A percentile compares a stretch with the other conserved stretches of the same genome.
These are phyloP conservation scores for Druon quercuslanigerum DNA, from an alignment of 1,140 invertebrate species.

Conservation along the genomic window DNA sequence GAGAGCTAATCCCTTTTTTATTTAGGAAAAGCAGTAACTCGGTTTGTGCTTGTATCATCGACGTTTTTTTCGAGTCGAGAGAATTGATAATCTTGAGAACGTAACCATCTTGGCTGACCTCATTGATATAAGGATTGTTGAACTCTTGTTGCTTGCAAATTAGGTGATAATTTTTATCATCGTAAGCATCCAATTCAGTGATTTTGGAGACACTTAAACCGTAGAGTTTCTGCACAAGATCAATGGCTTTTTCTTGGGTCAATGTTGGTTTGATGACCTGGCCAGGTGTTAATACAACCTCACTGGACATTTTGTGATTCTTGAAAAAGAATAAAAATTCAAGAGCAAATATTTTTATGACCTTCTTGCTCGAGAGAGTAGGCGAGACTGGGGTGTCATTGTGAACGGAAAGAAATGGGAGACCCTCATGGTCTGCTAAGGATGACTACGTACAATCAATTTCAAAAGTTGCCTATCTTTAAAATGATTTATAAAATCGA, in stretches of 20 bases:
- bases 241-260: slow-evolving; percentile 74
- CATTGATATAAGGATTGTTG: slow-evolving; percentile 78
- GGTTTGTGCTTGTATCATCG: slow-evolving; percentile 83
- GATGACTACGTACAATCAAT: too few relatives aligned
- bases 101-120: slow-evolving; percentile 79
- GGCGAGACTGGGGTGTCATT: too few relatives aligned
- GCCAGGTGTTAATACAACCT: slow-evolving; percentile 70
- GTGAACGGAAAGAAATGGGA: too few relatives aligned
- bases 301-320: slow-evolving; percentile 36
- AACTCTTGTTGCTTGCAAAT: slow-evolving; percentile 73
- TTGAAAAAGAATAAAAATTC: not conserved
- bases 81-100: slow-evolving; percentile 89
- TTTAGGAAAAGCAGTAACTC: slow-evolving; percentile 82
- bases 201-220: slow-evolving; percentile 81
- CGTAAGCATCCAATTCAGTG: slow-evolving; percentile 85
- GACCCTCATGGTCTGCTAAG: too few relatives aligned
- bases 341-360: too few relatives aligned
- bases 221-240: slow-evolving; percentile 80
- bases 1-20: slow-evolving; percentile 79
- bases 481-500: too few relatives aligned
- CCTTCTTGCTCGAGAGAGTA: too few relatives aligned
- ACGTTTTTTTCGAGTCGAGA: slow-evolving; percentile 82
- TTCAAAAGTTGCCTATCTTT: too few relatives aligned
- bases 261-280: slow-evolving; percentile 80
- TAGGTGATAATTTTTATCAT: slow-evolving; percentile 86